Base-by-base conservation (phyloP, 2,888 invertebrate species). In the Agrilus cyanescens region DNA sequence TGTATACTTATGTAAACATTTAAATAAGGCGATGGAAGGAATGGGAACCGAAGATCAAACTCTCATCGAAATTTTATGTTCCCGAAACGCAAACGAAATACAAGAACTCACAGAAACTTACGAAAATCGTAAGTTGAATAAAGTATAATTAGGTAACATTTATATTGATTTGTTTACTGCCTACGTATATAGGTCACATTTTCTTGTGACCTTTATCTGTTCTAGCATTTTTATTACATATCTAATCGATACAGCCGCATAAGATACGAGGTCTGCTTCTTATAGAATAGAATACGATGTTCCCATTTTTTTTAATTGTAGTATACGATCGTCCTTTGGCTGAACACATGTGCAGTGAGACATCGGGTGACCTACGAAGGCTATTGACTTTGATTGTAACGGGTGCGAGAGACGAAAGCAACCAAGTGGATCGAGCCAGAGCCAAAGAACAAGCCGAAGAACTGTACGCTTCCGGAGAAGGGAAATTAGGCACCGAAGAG, bases 331-430 rank as follows among this genome's bases (percentile, higher is more conserved):
- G 78, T 0, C 78, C 80, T 0, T 59, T 85, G 43, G 83, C 82
- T 14, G 78, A 81, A 55, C 82, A 82, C 59, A 75, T 85, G 67
- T 78, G 78, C 58, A 78, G 78, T 37, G 86, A 86, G 65, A 85
- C 85, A 0, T 78, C 80, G 2, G 86, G 87, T 0, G 78, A 84
- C 66, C 82, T 86, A 66, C 74, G 85, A 7, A 74, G 84, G 3
- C 70, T 87, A 36, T 72, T 87, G n/a, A 81, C 85, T 0, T 72
- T 85, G 48, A 76, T 83, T 45, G 73, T 80, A 16, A 33, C 14
- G n/a, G 33, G 33, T 33, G n/a, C 14, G 8, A 33, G 33, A 33
- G 33, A 33, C 33, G n/a, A 33, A 4, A 15, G 14, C 33, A 8
- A 33, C 4, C 2, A 33, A 15, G n/a, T 16, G 15, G 14, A 16